These are phyloP conservation scores for Ligdia adustata DNA, from an alignment of 2,888 invertebrate species.

Conservation along the genomic window DNA sequence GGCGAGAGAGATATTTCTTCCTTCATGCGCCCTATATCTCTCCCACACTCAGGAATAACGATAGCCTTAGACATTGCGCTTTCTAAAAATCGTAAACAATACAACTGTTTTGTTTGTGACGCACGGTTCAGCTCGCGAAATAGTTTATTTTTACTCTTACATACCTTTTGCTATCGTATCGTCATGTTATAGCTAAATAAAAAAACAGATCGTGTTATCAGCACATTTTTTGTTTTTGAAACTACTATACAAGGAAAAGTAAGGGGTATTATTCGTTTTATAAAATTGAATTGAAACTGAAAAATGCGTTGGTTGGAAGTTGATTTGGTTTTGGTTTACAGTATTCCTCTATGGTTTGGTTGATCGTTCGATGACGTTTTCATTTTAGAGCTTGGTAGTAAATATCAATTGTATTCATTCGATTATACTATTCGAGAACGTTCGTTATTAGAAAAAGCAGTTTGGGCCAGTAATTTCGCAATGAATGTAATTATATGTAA, in stretches of 20 bases:
- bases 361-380: neutral
- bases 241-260: conserved; percentile 43
- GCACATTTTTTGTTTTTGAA: conserved; percentile 47
- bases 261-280: conserved; percentile 48
- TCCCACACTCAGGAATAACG: conserved; percentile 69
- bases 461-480: too few species aligned
- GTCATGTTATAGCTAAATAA: too few species aligned
- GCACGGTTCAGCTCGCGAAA: conserved; percentile 53
- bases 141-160: conserved; percentile 68
- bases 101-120: conserved; percentile 75
- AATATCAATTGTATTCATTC: too few species aligned
- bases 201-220: conserved; percentile 41
- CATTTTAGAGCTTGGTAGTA: too few species aligned
- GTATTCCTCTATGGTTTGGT: too few species aligned
- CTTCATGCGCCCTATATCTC: conserved; percentile 67
- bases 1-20: conserved; percentile 70
- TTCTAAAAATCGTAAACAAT: conserved; percentile 72
- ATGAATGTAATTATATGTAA: too few species aligned
- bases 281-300: conserved; percentile 59
- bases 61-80: conserved; percentile 75
- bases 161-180: conserved; percentile 52
- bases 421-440: too few species aligned
- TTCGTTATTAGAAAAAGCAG: too few species aligned
- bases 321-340: too few species aligned
- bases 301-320: conserved; percentile 54